phyloP scores from a whole-genome alignment of 2,113 vertebrate genomes.

The Pogona vitticeps region DNA sequence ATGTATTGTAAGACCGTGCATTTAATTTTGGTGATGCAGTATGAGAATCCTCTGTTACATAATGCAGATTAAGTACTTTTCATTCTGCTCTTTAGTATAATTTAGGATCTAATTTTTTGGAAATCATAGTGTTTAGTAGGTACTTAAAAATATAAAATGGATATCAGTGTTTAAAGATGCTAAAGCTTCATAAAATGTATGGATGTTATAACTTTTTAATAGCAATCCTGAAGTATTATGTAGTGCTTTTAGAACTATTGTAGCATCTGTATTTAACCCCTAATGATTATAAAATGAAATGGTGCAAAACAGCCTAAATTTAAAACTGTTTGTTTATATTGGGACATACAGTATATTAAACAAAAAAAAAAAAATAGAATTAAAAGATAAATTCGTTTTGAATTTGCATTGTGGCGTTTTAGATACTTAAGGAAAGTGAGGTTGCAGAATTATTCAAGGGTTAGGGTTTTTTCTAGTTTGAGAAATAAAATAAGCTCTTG shows the following conservation, averaged over 20 bases:
- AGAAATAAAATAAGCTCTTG: background rate
- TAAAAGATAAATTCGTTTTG: background rate
- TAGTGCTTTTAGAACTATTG: background rate
- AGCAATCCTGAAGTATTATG: background rate
- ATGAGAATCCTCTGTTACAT: conserved; percentile 46
- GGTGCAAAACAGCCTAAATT: too few species aligned
- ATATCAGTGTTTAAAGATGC: background rate
- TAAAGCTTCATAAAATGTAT: background rate
- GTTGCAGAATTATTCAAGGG: too few species aligned
- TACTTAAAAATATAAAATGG: conserved; percentile 8
- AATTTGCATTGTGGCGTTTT: background rate
- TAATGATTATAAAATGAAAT: background rate
- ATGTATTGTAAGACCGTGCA: background rate
- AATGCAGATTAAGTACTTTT: conserved; percentile 31
- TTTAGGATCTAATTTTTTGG: background rate
- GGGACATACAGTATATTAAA: too few species aligned
- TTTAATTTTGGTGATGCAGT: conserved; percentile 25
- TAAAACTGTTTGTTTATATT: too few species aligned
- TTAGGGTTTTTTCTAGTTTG: background rate
- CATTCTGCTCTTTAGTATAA: conserved; percentile 31
- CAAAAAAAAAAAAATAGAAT: background rate
- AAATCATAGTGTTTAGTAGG: background rate
- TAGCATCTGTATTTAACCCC: background rate
- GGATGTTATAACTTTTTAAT: conserved; percentile 7
- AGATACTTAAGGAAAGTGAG: background rate